Base-by-base conservation (phyloP, 1,140 invertebrate genomes). In the Semibalanus balanoides region DNA sequence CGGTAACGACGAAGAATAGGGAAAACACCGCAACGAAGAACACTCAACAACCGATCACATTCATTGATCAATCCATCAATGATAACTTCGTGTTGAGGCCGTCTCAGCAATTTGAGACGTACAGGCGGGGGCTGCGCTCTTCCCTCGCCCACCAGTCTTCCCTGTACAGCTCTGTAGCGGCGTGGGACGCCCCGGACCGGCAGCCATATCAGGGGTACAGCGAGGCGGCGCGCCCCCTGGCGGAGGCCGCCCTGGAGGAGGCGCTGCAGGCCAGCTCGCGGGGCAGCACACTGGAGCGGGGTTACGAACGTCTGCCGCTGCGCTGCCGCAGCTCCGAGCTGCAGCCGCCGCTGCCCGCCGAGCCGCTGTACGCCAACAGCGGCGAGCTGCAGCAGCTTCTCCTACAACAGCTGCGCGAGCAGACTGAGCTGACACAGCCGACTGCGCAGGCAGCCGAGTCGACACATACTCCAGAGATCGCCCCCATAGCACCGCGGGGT, bases 361-460 rank as follows among this genome's bases (percentile, higher is more conserved):
- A 64, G 51, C 51, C 51, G 51, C 51, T 64, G 51, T 64, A 64
- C 51, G 51, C 51, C 51, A 64, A 64, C 51, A 64, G 51, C 51
- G 14, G 22, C 9, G 51, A 64, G 51, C 51, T 64, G 51, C 51
- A 25, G 14, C 51, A 64, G 51, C 51, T 14, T 25, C 51, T 64
- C 7, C 7, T 64, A 1, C 14, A 64, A 1, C 14, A 64, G 51
- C 51, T 64, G 22, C 51, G 51, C 22, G 14, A 25, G 14, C 51
- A 64, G 51, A 64, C 14, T 3, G 7, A 22, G 51, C 51, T 25
- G 11, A 19, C 11, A 7, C 7, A 64, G 51, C 51, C 35, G 35
- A 17, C 35, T 17, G 35, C 5, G 5, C 35, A 40, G 35, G 5
- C 35, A 17, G 35, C 5, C 35, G 35, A 17, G 35, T 17, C 35